Base-by-base conservation (phyloP, 2,797 vertebrate genomes). In the Luscinia megarhynchos region DNA sequence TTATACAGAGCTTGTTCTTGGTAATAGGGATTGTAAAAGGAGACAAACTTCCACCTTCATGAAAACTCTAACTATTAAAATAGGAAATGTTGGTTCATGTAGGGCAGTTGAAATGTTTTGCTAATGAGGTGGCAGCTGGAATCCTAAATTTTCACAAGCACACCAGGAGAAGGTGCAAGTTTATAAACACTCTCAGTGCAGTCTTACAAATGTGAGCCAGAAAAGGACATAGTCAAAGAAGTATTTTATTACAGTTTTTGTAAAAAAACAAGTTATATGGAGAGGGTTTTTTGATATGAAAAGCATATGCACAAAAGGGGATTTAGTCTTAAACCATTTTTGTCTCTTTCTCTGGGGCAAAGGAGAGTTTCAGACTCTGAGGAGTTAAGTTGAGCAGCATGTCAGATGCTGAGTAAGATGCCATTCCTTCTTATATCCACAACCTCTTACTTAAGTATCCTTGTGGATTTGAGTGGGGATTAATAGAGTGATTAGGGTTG, bases 381-480 rank as follows among this genome's bases (percentile, higher is more conserved):
- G 76, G 73, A 82, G 68, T 61, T 75, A 32, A 46, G n/a, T 26
- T 61, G 41, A 34, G 40, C 11, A 63, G 45, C 63, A 64, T 61
- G 91, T 86, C 92, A 91, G 55, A 74, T 95, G 69, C 76, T 86
- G 91, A 94, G 66, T 88, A 87, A 91, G 73, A 89, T 91, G 80
- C 89, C 57, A 73, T 94, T 92, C 79, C 45, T 75, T 55, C 66
- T 92, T 89, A 75, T 53, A 84, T 87, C 76, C 83, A 79, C 82
- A 84, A 54, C 45, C 87, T 79, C 67, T 91, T 89, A 63, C 38
- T 95, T 63, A 91, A 91, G 66, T 75, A 72, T 90, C 57, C 61
- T 79, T 86, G 77, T 94, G 87, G 85, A 82, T 96, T 90, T 91
- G 83, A 94, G 74, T 87, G 61, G n/a, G 74, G 83, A 89, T 93